Evolutionary conservation across 2,113 vertebrate genomes (phyloP).

Genomic region (Accipiter virgatus): DNA sequence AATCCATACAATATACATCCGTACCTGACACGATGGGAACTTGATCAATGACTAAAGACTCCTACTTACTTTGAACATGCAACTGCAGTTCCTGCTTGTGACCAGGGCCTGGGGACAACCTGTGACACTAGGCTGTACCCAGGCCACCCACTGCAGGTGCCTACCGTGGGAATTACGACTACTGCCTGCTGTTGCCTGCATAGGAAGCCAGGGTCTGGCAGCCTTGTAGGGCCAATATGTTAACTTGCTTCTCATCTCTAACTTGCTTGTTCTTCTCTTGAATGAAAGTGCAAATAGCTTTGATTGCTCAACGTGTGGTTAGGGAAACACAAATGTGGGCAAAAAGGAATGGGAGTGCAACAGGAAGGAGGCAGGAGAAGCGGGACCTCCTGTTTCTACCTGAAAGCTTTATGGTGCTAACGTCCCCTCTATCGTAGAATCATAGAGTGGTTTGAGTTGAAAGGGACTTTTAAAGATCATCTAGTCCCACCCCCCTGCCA

Average conservation of each 20-base stretch:
- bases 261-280: background rate
- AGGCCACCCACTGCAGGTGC: background rate
- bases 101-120: background rate
- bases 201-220: background rate
- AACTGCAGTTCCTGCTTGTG: background rate
- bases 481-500: background rate
- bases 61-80: background rate
- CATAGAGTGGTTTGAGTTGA: background rate
- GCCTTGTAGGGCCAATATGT: background rate
- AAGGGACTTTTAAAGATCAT: background rate
- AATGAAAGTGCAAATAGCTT: background rate
- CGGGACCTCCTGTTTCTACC: background rate
- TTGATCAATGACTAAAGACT: background rate
- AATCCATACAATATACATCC: background rate
- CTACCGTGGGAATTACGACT: accelerated
- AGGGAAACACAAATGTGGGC: background rate
- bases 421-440: background rate
- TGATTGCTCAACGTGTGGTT: background rate
- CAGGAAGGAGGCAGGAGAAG: background rate
- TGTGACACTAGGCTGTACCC: background rate
- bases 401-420: background rate
- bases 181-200: background rate
- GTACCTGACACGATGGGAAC: background rate
- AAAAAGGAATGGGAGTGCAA: background rate
- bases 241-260: background rate